phyloP scores from a whole-genome alignment of 2,888 invertebrate genomes.

The Drosophila ezoana region DNA sequence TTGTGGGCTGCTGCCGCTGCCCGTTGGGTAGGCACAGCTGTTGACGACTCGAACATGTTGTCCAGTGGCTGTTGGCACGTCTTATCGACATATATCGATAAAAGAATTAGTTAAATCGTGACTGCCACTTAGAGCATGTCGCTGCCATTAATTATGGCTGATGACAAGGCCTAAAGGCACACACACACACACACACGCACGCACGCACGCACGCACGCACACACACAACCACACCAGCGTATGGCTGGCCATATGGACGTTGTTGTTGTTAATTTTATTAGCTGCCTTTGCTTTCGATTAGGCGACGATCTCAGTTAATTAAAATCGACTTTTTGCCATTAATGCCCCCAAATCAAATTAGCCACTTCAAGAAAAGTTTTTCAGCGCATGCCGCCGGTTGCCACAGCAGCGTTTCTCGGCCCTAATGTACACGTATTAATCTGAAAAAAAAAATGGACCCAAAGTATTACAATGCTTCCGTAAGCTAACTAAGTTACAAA shows the following conservation, averaged over 20 bases:
- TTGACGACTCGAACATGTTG: slow-evolving; percentile 28
- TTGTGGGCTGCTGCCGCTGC: background rate
- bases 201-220: slow-evolving; percentile 1
- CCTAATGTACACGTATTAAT: slow-evolving; percentile 25
- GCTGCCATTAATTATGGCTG: slow-evolving; percentile 82
- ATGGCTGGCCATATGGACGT: slow-evolving; percentile 19
- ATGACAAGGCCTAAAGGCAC: slow-evolving; percentile 68
- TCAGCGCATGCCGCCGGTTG: slow-evolving; percentile 44
- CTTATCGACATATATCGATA: slow-evolving; percentile 81
- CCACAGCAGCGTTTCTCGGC: slow-evolving; percentile 33
- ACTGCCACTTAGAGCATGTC: slow-evolving; percentile 80
- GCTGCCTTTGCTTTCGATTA: slow-evolving; percentile 60
- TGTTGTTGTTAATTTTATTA: slow-evolving; percentile 74
- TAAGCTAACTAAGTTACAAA: background rate
- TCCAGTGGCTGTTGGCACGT: slow-evolving; percentile 58
- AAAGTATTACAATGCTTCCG: no score
- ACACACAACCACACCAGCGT: slow-evolving; percentile 3
- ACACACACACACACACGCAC: slow-evolving; percentile 3
- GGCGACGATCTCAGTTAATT: slow-evolving; percentile 68
- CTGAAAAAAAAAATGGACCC: background rate
- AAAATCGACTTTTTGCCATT: slow-evolving; percentile 80
- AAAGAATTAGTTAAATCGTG: slow-evolving; percentile 82
- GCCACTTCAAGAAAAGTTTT: slow-evolving; percentile 52
- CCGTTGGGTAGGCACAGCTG: slow-evolving; percentile 54
- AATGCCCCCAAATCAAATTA: slow-evolving; percentile 78